A percentile compares a stretch with the other conserved stretches of the same genome.
Evolutionary conservation across 23 tunicate species (phyloP).

Genomic region (Diplosoma virens): DNA sequence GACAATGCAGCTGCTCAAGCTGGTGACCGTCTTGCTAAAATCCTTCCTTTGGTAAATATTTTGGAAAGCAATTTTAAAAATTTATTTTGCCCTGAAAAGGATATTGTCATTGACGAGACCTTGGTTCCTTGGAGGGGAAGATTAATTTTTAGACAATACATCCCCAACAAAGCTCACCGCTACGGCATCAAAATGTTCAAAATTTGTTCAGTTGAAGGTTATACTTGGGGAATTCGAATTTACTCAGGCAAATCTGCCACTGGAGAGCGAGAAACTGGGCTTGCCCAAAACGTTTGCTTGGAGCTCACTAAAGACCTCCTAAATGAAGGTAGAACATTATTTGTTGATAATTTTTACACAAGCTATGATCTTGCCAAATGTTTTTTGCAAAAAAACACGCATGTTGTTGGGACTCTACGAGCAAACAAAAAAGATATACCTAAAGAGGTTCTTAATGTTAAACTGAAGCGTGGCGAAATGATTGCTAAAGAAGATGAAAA

Average conservation of each 20-base stretch:
- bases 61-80: constrained; percentile 26
- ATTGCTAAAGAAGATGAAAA: constrained; percentile 33
- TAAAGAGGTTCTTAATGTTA: constrained; percentile 30
- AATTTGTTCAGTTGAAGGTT: constrained; percentile 14
- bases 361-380: constrained; percentile 20
- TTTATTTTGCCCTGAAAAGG: constrained; percentile 20
- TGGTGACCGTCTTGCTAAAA: constrained; percentile 14
- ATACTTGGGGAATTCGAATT: constrained; percentile 13
- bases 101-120: constrained; percentile 34
- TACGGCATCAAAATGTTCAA: constrained; percentile 35
- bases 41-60: constrained; percentile 21
- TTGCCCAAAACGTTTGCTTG: constrained; percentile 19
- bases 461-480: constrained; percentile 35
- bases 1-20: constrained; percentile 8
- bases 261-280: constrained; percentile 32
- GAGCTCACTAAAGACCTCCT: constrained; percentile 20
- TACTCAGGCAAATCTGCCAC: constrained; percentile 26
- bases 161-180: constrained; percentile 27
- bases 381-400: constrained; percentile 20
- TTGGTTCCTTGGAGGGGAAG: constrained; percentile 39
- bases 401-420: constrained; percentile 28
- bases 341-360: constrained; percentile 34
- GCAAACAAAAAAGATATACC: constrained; percentile 15
- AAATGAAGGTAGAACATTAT: constrained; percentile 27
- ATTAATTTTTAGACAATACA: constrained; percentile 21